These are phyloP conservation scores for Salvelinus fontinalis DNA, from an alignment of 2,113 vertebrate genomes.

Conservation along the genomic window DNA sequence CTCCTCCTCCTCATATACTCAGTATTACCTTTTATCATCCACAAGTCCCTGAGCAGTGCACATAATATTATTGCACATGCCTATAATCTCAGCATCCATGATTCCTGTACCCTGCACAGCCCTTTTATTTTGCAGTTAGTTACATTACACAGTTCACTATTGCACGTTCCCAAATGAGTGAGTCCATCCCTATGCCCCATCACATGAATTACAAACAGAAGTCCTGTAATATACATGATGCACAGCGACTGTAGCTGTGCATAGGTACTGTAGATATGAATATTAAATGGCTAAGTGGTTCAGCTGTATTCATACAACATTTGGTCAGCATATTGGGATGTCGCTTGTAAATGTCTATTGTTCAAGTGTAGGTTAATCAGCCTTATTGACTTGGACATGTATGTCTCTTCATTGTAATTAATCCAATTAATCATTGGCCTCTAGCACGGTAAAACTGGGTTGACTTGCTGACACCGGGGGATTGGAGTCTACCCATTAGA, in stretches of 20 bases:
- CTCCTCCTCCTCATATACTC: too few relatives aligned
- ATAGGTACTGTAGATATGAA: slow-evolving; percentile 12
- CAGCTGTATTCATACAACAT: slow-evolving; percentile 27
- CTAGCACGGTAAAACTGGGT: too few relatives aligned
- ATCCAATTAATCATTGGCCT: slow-evolving; percentile 48
- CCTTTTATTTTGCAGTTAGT: too few relatives aligned
- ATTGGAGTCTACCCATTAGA: slow-evolving; percentile 22
- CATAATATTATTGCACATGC: too few relatives aligned
- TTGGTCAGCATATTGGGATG: slow-evolving; percentile 42
- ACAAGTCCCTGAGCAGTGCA: too few relatives aligned
- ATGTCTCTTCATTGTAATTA: slow-evolving; percentile 48
- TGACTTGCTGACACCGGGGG: slow-evolving; percentile 26
- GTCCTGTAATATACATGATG: slow-evolving; percentile 38
- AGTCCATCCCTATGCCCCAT: not conserved
- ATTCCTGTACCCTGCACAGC: too few relatives aligned
- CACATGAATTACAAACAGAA: not conserved
- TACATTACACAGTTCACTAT: too few relatives aligned
- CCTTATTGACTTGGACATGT: slow-evolving; percentile 50
- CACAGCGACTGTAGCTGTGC: slow-evolving; percentile 8
- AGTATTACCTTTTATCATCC: too few relatives aligned
- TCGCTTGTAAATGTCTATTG: slow-evolving; percentile 53
- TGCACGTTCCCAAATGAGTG: too few relatives aligned
- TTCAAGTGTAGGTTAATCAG: slow-evolving; percentile 53
- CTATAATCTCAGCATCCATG: too few relatives aligned
- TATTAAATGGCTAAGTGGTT: not conserved